phyloP scores from a whole-genome alignment of 2,888 invertebrate genomes.

The Xanthorhoe designata region DNA sequence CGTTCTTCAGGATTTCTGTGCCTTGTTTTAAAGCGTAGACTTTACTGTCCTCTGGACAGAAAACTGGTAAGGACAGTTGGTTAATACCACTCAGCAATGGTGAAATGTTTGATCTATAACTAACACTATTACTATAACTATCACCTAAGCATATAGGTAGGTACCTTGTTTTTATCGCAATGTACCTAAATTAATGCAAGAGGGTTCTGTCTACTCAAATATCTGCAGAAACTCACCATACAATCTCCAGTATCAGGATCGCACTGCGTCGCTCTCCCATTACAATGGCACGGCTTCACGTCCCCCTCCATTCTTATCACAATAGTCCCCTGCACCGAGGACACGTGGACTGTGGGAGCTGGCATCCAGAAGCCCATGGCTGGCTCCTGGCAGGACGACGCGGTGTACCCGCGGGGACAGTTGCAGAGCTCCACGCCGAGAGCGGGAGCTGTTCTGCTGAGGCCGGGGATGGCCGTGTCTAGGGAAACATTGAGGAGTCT shows the following conservation, averaged over 20 bases:
- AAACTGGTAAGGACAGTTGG: too few species aligned
- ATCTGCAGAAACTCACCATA: conserved; percentile 84
- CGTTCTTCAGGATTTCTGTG: not conserved
- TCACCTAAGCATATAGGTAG: too few species aligned
- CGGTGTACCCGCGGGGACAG: conserved; percentile 92
- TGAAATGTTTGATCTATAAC: too few species aligned
- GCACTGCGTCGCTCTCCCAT: conserved; percentile 91
- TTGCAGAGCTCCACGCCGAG: conserved; percentile 94
- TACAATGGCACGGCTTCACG: conserved; percentile 93
- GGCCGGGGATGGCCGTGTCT: conserved; percentile 91
- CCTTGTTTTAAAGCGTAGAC: too few species aligned
- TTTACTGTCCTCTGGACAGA: too few species aligned
- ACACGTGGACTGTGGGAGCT: conserved; percentile 69
- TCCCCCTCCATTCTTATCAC: conserved; percentile 93
- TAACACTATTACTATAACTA: too few species aligned
- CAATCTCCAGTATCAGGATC: conserved; percentile 94
- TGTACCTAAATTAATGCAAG: too few species aligned
- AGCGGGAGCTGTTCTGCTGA: conserved; percentile 89
- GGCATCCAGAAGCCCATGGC: conserved; percentile 93
- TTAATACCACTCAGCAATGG: too few species aligned
- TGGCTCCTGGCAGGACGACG: conserved; percentile 96
- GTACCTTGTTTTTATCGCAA: too few species aligned
- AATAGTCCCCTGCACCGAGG: conserved; percentile 87
- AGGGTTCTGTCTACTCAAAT: too few species aligned
- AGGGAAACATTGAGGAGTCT: conserved; percentile 91